A percentile compares a stretch with the other conserved stretches of the same genome.
Conservation (phyloP, 1,140 invertebrate species). For the Drosophila orena region DNA sequence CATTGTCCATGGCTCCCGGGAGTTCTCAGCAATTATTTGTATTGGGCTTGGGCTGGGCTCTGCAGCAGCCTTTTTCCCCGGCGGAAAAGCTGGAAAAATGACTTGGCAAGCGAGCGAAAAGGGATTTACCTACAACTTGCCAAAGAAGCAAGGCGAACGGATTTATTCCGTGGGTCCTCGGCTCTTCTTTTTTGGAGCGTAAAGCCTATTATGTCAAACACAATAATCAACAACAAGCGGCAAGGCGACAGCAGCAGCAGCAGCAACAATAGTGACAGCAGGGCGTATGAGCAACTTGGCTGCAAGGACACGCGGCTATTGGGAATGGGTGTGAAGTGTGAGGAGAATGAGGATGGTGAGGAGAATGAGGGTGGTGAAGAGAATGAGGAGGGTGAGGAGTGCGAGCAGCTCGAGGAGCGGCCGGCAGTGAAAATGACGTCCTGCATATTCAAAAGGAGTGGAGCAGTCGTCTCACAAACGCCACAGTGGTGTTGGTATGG, state of each 20-base stretch:
- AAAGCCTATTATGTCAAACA: conserved; percentile 84
- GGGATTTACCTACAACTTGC: conserved; percentile 81
- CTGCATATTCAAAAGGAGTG: conserved; percentile 72
- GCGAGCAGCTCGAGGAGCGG: conserved; percentile 16
- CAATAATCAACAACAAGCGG: conserved; percentile 79
- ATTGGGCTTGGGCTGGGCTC: conserved; percentile 45
- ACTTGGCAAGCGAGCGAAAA: conserved; percentile 63
- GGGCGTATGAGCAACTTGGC: conserved; percentile 62
- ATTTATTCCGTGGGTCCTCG: conserved; percentile 53
- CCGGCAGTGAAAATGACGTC: conserved; percentile 62
- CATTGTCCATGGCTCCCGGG: conserved; percentile 33
- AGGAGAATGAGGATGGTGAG: not conserved
- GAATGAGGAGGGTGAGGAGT: no score
- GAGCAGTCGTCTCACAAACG: not conserved
- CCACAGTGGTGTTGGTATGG: conserved; percentile 10
- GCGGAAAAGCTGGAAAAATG: conserved; percentile 31
- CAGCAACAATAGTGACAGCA: conserved; percentile 58
- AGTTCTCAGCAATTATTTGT: conserved; percentile 76
- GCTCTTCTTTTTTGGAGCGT: conserved; percentile 74
- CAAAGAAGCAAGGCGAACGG: conserved; percentile 70
- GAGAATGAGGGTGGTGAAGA: no score
- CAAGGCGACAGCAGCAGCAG: conserved; percentile 34
- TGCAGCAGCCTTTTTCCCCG: conserved; percentile 6
- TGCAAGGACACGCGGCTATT: conserved; percentile 14
- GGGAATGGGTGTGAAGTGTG: not conserved